Base-by-base conservation (phyloP, 2,888 invertebrate genomes). In the Lasioglossum oenotherae region DNA sequence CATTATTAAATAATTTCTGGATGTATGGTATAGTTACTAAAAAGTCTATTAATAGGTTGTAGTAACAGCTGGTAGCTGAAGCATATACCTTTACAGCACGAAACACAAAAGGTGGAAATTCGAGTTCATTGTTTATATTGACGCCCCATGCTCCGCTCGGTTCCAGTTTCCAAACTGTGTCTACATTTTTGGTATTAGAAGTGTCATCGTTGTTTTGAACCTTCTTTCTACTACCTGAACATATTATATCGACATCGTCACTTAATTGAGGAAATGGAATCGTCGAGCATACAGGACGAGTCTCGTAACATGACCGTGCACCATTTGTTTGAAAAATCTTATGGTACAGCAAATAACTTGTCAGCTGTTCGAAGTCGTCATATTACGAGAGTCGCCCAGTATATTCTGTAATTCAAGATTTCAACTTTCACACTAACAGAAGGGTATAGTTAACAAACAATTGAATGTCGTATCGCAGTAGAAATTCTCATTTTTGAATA, bases 61-160 rank as follows among this genome's bases (percentile, higher is more conserved):
- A 44, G 14, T 44, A 44, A 44, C 44, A 44, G 12, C 12, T 57
- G n/a, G 3, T 57, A 91, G 85, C 80, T 87, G 88, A 91, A 89
- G 75, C 53, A 49, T 93, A 92, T 95, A 95, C 95, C 95, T 95
- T 95, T 82, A 95, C 94, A 92, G 94, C 95, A 91, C 92, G 93
- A 92, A 94, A 93, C 90, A 95, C 94, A 93, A 94, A 95, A 91
- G 93, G 90, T 90, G 95, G 95, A 91, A 94, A 93, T 90, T 94
- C 92, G 77, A 92, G 91, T 89, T 91, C 87, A 91, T 93, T 92
- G 91, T 94, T 93, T 87, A 92, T 91, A 92, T 93, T 93, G 89
- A 93, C 91, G 92, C 93, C 92, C 92, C 93, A 92, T 81, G 92
- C 91, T 88, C 92, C 94, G 79, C 92, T 92, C 88, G 93, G 91